Conservation (phyloP, 2,113 vertebrate species). For the Megalops atlanticus region DNA sequence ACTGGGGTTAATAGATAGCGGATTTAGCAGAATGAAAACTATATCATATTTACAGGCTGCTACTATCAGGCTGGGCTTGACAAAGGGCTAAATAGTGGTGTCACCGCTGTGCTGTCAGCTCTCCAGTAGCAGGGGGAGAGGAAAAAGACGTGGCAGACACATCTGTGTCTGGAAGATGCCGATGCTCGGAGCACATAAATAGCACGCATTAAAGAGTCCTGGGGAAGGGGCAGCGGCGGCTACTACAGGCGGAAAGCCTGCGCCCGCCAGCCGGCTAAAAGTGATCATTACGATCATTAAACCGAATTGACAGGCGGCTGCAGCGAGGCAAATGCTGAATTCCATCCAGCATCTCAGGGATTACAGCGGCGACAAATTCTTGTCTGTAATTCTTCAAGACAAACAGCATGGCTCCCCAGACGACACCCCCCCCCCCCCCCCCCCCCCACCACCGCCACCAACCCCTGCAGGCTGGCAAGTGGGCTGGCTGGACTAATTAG, state of each 20-base stretch:
- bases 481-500: slow-evolving; percentile 72
- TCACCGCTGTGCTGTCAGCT: slow-evolving; percentile 47
- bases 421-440: background rate
- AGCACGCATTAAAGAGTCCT: slow-evolving; percentile 41
- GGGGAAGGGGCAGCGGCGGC: background rate
- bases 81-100: slow-evolving; percentile 47
- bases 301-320: slow-evolving; percentile 55
- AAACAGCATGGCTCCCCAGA: slow-evolving; percentile 70
- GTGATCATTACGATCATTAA: slow-evolving; percentile 63
- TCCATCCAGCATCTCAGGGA: slow-evolving; percentile 57
- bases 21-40: slow-evolving; percentile 41
- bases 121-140: slow-evolving; percentile 37
- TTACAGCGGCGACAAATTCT: slow-evolving; percentile 56
- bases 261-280: slow-evolving; percentile 46
- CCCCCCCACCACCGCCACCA: slow-evolving; percentile 41
- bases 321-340: slow-evolving; percentile 53
- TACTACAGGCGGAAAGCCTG: slow-evolving; percentile 28
- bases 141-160: slow-evolving; percentile 28
- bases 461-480: slow-evolving; percentile 58
- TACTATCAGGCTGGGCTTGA: slow-evolving; percentile 45
- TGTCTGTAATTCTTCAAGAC: slow-evolving; percentile 72
- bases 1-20: slow-evolving; percentile 41
- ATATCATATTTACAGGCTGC: slow-evolving; percentile 47
- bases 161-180: slow-evolving; percentile 40
- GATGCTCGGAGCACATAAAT: slow-evolving; percentile 47